These are phyloP conservation scores for Andrena dorsata DNA, from an alignment of 2,888 invertebrate species.

Conservation along the genomic window DNA sequence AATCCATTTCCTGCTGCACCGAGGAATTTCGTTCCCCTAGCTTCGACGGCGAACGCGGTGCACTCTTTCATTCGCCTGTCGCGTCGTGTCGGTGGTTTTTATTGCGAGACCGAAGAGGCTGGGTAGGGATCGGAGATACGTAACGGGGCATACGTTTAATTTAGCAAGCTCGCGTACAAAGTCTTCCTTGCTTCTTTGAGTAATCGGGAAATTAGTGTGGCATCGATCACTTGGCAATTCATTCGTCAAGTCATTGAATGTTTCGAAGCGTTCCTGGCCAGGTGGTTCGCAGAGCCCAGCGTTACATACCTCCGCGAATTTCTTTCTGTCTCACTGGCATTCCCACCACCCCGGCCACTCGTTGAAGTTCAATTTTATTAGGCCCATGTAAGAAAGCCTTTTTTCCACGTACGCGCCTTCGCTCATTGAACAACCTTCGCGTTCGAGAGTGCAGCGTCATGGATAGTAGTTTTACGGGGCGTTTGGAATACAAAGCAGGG, in stretches of 20 bases:
- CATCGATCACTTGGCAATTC: too few relatives aligned
- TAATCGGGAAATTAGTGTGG: too few relatives aligned
- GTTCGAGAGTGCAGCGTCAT: constrained; percentile 25
- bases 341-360: neutral
- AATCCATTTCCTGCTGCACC: constrained; percentile 24
- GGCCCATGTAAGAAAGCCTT: neutral
- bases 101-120: neutral
- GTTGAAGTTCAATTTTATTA: neutral
- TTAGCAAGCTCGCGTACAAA: too few relatives aligned
- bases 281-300: too few relatives aligned
- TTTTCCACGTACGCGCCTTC: constrained; percentile 4
- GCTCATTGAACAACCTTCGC: constrained; percentile 2
- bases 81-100: neutral
- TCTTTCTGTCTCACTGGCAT: too few relatives aligned
- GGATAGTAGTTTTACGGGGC: constrained; percentile 20
- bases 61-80: neutral
- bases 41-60: neutral
- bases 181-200: too few relatives aligned
- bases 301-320: too few relatives aligned
- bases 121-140: too few relatives aligned
- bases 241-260: too few relatives aligned
- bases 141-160: too few relatives aligned
- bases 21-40: constrained; percentile 1
- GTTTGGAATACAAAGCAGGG: constrained; percentile 41
- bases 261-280: too few relatives aligned